Conservation (phyloP, 1,140 invertebrate species). For the Tenebrio molitor region DNA sequence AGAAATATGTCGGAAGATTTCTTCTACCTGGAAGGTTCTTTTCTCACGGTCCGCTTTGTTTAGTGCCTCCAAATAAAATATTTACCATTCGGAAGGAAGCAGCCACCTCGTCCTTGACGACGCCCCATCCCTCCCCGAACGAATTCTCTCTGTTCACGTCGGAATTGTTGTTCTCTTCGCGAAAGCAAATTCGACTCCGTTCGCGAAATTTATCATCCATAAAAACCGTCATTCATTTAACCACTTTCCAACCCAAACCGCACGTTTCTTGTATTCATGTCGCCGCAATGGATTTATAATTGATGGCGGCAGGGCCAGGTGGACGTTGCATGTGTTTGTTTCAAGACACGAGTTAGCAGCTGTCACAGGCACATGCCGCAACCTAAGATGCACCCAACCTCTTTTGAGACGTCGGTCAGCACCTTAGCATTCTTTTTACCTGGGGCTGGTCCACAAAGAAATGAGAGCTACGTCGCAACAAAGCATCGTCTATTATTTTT, state of each 20-base stretch:
- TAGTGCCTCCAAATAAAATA: background rate
- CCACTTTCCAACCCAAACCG: background rate
- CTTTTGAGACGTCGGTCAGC: background rate
- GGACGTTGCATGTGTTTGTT: slow-evolving; percentile 47
- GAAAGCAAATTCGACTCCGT: too few relatives aligned
- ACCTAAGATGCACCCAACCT: slow-evolving; percentile 35
- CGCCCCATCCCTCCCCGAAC: background rate
- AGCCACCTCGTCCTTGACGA: slow-evolving; percentile 12
- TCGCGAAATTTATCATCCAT: background rate
- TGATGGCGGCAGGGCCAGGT: slow-evolving; percentile 47
- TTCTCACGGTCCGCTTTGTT: slow-evolving; percentile 17
- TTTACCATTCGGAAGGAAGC: slow-evolving; percentile 35
- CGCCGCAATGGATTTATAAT: slow-evolving; percentile 46
- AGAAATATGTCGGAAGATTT: background rate
- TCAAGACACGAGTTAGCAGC: slow-evolving; percentile 40
- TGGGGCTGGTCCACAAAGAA: too few relatives aligned
- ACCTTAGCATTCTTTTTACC: slow-evolving; percentile 30
- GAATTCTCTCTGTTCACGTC: too few relatives aligned
- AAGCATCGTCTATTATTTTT: too few relatives aligned
- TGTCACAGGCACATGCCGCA: slow-evolving; percentile 52
- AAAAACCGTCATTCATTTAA: background rate
- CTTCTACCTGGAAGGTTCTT: slow-evolving; percentile 18
- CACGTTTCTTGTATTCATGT: slow-evolving; percentile 19
- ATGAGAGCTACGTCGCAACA: too few relatives aligned
- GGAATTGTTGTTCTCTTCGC: too few relatives aligned